Evolutionary conservation across 2,113 vertebrate species (phyloP), one percentile per base, ranked within the genome.

Genomic region (Nothobranchius kuhntae): DNA sequence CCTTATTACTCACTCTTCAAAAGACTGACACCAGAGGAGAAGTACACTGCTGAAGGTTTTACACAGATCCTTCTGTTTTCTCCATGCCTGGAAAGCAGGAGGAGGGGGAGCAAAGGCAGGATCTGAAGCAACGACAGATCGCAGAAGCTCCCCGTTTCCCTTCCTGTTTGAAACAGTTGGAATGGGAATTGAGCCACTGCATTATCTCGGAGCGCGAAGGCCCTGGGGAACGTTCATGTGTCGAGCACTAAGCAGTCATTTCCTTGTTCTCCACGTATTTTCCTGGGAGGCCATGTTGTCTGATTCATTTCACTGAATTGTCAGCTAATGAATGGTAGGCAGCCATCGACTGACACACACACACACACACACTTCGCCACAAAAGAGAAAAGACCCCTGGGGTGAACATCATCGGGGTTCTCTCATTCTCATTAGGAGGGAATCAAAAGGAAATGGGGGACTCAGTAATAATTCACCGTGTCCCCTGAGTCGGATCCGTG

Each of bases 231-330:
- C 46, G 66, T 68, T 74, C 76, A 70, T 66, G 84, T 86, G 84
- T 84, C 61, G 62, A 75, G 62, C 80, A 73, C 73, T 77, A 66
- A 79, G 75, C 75, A 64, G 83, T 81, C 69, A 73, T 80, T 83
- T 85, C 77, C 80, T 79, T 71, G 57, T 85, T 82, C 80, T 86
- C 63, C 63, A 56, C 8, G 7, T 71, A 62, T 78, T 83, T 81
- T 77, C 78, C 86, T 78, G 57, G 74, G 85, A 86, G 83, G 83
- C 77, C 61, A n/a, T 68, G 82, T 80, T 86, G 84, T 89, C 75
- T 78, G 80, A 89, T 87, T 87, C 64, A 80, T 86, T 89, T 80
- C 74, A 62, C 63, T 61, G 78, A 81, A 81, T 70, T 67, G 85
- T 81, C 78, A 76, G 74, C 73, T 86, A 81, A 90, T 85, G 83